Evolutionary conservation across 2,888 invertebrate genomes (phyloP).

Genomic region (Lithophane socia): DNA sequence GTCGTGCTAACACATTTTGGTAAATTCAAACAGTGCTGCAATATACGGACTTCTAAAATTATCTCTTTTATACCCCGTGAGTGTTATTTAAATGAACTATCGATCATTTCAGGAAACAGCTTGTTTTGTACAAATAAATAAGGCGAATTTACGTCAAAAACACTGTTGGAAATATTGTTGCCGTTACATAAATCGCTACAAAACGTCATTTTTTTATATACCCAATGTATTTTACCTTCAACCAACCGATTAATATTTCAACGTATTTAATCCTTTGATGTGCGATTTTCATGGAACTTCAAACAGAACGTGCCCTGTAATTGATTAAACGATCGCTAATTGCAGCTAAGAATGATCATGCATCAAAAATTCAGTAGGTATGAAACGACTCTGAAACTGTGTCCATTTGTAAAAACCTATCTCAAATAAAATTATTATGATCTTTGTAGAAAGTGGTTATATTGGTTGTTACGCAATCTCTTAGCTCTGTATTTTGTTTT

Average conservation of each 20-base stretch:
- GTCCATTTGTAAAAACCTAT: slow-evolving; percentile 44
- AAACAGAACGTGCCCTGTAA: slow-evolving; percentile 67
- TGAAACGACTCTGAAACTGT: slow-evolving; percentile 33
- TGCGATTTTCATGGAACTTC: slow-evolving; percentile 57
- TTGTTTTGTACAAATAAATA: not conserved
- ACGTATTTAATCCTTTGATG: slow-evolving; percentile 58
- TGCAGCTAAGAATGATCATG: slow-evolving; percentile 48
- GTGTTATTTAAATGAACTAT: slow-evolving; percentile 2
- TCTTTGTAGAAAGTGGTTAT: not conserved
- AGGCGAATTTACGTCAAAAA: slow-evolving; percentile 15
- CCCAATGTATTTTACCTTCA: slow-evolving; percentile 26
- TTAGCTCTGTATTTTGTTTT: not conserved
- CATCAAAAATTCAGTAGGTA: slow-evolving; percentile 34
- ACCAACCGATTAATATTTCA: slow-evolving; percentile 48
- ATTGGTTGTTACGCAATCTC: not conserved
- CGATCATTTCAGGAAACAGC: not conserved
- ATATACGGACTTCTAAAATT: not conserved
- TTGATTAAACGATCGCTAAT: slow-evolving; percentile 68
- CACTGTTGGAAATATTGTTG: slow-evolving; percentile 8
- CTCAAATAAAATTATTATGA: not conserved
- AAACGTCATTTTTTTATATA: slow-evolving; percentile 14
- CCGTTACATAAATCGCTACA: slow-evolving; percentile 11
- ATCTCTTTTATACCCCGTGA: not conserved
- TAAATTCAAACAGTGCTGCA: not conserved
- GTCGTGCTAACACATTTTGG: not conserved